Base-by-base conservation (phyloP, 1,140 invertebrate species). In the Prorops nasuta region DNA sequence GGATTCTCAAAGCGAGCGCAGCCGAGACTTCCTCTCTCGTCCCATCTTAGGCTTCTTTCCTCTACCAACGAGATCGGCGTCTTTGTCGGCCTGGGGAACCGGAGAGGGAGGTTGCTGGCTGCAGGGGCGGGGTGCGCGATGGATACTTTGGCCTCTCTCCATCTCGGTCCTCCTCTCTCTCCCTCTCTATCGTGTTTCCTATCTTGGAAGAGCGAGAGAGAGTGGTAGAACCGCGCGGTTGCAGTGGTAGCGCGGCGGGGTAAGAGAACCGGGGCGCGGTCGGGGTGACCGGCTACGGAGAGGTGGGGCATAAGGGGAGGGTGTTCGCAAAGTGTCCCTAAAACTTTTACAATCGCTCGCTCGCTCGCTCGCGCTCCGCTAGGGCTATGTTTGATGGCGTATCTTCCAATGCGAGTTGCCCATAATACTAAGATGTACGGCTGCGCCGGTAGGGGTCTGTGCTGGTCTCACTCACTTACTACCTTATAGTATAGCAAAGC, bases 381-480 rank as follows among this genome's bases (percentile, higher is more conserved):
- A 85, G 81, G 82, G 83, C 79, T 78, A 76, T 81, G 83, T 85
- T 86, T 86, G 85, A 87, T 86, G 85, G 80, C 85, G 85, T 84
- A 84, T 84, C 84, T 85, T 85, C 85, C 85, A 86, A 87, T 87
- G 83, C 84, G 84, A 82, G 83, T 80, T 74, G 81, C 79, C 83
- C 82, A 84, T 85, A 84, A 83, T 82, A 80, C 80, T 81, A 83
- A 86, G 83, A 85, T 84, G 82, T 85, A 86, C 84, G 83, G 74
- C 83, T 85, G 83, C 84, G 84, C 84, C 84, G 78, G 76, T 74
- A 77, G 75, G 75, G 75, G 74, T 76, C 72, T 66, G 66, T 44
- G 36, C 22, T 56, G 56, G 57, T 59, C 51, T 51, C 54, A 54
- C 51, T 69, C 57, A 58, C 60, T 64, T 72, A 72, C 73, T 72